phyloP scores from a whole-genome alignment of 2,113 vertebrate genomes.

The Stictonetta naevosa region DNA sequence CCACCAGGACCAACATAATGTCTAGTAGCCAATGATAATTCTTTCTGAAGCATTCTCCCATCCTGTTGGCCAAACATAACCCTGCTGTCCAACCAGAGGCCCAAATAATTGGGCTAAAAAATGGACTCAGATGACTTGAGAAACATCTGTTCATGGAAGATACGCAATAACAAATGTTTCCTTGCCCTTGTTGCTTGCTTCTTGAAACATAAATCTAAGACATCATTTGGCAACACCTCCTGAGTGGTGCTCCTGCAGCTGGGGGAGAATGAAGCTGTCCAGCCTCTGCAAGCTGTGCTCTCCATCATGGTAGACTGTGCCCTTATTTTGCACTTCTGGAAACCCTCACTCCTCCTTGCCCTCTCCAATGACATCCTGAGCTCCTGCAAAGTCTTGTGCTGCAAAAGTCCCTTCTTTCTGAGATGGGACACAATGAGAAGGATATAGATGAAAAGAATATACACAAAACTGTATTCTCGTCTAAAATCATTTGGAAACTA shows the following conservation, averaged over 20 bases:
- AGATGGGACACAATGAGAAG: background rate
- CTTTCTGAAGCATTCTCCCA: background rate
- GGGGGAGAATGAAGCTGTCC: background rate
- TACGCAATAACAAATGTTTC: background rate
- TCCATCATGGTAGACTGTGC: rapidly evolving
- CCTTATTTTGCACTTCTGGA: background rate
- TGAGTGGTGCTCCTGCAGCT: background rate
- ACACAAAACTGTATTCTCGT: background rate
- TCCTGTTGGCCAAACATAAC: background rate
- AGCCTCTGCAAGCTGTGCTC: background rate
- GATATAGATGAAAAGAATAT: background rate
- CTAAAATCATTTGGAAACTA: background rate
- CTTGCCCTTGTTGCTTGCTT: background rate
- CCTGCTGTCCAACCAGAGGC: background rate
- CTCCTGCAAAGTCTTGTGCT: background rate
- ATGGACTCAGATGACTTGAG: background rate
- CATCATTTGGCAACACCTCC: background rate
- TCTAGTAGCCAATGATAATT: background rate
- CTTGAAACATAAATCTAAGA: background rate
- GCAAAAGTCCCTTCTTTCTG: background rate
- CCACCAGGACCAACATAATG: background rate
- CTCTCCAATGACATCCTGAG: background rate
- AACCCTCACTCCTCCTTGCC: background rate
- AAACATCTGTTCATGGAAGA: background rate
- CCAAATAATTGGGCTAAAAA: background rate